Conservation (phyloP, 2,888 invertebrate genomes). For the Acleris cristana region DNA sequence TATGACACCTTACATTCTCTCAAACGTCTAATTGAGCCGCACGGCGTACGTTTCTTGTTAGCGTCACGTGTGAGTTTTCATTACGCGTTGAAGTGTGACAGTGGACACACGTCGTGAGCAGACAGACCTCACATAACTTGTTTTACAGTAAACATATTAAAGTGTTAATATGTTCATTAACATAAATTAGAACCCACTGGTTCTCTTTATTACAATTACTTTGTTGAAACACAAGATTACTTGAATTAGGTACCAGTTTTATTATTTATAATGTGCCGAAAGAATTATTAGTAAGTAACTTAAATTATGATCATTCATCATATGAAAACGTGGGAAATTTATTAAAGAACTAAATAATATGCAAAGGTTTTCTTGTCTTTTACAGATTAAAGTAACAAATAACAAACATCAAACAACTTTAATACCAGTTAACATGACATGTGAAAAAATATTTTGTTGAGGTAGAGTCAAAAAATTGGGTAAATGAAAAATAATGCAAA, state of each 20-base stretch:
- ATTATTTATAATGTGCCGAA: slow-evolving; percentile 19
- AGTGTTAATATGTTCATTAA: slow-evolving; percentile 35
- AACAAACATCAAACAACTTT: background rate
- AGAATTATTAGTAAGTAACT: background rate
- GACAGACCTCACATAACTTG: slow-evolving; percentile 45
- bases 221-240: slow-evolving; percentile 23
- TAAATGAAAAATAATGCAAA: no score
- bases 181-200: slow-evolving; percentile 29
- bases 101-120: slow-evolving; percentile 42
- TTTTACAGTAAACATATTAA: slow-evolving; percentile 34
- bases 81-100: slow-evolving; percentile 12
- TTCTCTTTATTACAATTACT: slow-evolving; percentile 28
- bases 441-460: no score
- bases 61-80: background rate
- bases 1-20: no score
- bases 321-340: slow-evolving; percentile 2
- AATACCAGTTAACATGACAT: no score
- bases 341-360: background rate
- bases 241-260: background rate
- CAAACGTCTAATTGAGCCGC: no score
- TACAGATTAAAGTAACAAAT: no score
- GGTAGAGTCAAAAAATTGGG: no score
- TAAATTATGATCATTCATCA: background rate
- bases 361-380: background rate
- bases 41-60: no score